Evolutionary conservation across 2,888 invertebrate species (phyloP).

Genomic region (Xanthorhoe designata): DNA sequence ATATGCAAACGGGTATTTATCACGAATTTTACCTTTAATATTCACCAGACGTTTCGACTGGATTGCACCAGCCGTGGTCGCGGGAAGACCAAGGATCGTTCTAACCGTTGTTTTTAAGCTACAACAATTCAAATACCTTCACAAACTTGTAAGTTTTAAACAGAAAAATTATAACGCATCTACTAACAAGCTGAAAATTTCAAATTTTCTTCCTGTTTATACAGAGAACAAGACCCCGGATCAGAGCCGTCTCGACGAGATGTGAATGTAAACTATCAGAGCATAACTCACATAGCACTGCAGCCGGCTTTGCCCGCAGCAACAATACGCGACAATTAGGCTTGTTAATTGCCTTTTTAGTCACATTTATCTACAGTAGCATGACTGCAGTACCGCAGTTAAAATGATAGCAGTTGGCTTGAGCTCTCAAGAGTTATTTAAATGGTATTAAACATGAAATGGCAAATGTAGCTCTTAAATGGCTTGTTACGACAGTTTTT

Average conservation of each 20-base stretch:
- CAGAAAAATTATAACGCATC: too few relatives aligned
- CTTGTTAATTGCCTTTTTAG: slow-evolving; percentile 32
- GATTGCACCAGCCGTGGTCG: too few relatives aligned
- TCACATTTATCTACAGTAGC: slow-evolving; percentile 25
- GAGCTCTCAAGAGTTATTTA: not conserved
- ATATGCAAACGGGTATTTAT: too few relatives aligned
- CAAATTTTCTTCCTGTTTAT: too few relatives aligned
- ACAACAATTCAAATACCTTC: too few relatives aligned
- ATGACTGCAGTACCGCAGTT: slow-evolving; percentile 12
- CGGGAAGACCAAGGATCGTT: too few relatives aligned
- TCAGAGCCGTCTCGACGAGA: not conserved
- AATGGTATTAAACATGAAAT: not conserved
- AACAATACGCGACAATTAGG: slow-evolving; percentile 32
- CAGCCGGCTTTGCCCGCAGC: slow-evolving; percentile 24
- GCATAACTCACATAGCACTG: slow-evolving; percentile 29
- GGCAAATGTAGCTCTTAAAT: not conserved
- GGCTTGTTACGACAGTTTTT: not conserved
- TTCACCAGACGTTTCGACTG: too few relatives aligned
- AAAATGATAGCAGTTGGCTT: slow-evolving; percentile 2
- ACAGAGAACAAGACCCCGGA: not conserved
- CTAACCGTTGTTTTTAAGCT: too few relatives aligned
- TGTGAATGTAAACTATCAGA: not conserved
- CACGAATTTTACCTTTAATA: too few relatives aligned
- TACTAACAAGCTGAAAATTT: too few relatives aligned
- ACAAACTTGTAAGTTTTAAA: too few relatives aligned